A percentile compares a stretch with the other conserved stretches of the same genome.
These are phyloP conservation scores for Gyps fulvus DNA, from an alignment of 2,113 vertebrate species.

Conservation along the genomic window DNA sequence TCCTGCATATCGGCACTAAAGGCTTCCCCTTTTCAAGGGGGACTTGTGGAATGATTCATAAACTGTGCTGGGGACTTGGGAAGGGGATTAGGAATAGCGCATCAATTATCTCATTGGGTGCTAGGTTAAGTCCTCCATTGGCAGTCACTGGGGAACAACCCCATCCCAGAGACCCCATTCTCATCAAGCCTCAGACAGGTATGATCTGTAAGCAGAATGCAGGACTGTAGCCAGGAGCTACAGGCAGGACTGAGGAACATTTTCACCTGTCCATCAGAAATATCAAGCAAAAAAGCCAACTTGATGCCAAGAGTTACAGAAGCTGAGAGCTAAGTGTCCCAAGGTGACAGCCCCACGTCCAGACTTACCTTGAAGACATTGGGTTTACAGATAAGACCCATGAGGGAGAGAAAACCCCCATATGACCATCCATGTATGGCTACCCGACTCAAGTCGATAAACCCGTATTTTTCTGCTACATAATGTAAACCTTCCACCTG, in stretches of 20 bases:
- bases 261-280: neutral
- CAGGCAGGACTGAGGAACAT: neutral
- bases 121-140: neutral
- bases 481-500: constrained; percentile 96
- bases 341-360: rapidly evolving
- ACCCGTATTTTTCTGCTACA: constrained; percentile 92
- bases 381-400: constrained; percentile 94
- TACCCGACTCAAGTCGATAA: constrained; percentile 90
- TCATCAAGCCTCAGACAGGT: neutral
- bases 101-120: neutral
- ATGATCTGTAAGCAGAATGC: neutral
- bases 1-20: neutral
- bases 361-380: constrained; percentile 90
- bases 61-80: neutral
- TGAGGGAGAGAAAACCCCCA: constrained; percentile 94
- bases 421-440: constrained; percentile 98
- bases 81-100: neutral
- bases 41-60: neutral
- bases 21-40: neutral
- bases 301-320: neutral
- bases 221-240: neutral
- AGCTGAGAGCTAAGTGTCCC: neutral
- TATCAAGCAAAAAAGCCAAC: neutral
- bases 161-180: neutral
- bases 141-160: neutral